A percentile compares a stretch with the other conserved stretches of the same genome.
These are phyloP conservation scores for Cephus runcator DNA, from an alignment of 2,888 invertebrate species.

Conservation along the genomic window DNA sequence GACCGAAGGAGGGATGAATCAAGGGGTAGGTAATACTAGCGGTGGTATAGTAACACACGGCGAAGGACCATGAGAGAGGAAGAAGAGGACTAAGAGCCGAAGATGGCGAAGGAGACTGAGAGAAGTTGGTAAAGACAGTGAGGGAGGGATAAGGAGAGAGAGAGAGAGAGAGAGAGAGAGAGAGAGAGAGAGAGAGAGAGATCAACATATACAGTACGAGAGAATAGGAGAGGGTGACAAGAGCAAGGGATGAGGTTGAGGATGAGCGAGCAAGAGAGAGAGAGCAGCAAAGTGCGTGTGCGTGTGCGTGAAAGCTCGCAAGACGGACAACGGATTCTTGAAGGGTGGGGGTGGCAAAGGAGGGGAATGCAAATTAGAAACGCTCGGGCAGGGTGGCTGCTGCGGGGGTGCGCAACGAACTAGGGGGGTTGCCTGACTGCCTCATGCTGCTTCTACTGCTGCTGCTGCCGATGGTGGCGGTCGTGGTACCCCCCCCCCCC, in stretches of 20 bases:
- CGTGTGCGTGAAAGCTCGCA: slow-evolving; percentile 56
- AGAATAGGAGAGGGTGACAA: neutral
- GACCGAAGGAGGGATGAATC: neutral
- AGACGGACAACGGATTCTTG: slow-evolving; percentile 56
- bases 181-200: too few relatives aligned
- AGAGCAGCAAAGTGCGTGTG: slow-evolving; percentile 10
- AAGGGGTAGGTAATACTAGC: slow-evolving; percentile 4
- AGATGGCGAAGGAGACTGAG: slow-evolving; percentile 6
- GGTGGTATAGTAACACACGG: slow-evolving; percentile 11
- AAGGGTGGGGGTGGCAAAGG: slow-evolving; percentile 53
- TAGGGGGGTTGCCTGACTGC: slow-evolving; percentile 10
- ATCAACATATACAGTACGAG: neutral
- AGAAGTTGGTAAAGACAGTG: slow-evolving; percentile 3
- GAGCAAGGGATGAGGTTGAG: neutral
- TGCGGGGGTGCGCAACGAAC: slow-evolving; percentile 24
- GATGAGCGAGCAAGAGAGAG: neutral
- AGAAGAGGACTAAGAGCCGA: slow-evolving; percentile 6
- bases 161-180: neutral
- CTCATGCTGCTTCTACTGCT: neutral
- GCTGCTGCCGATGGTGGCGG: neutral
- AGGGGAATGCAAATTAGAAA: slow-evolving; percentile 66
- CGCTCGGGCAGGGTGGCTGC: slow-evolving; percentile 56
- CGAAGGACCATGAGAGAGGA: slow-evolving; percentile 10
- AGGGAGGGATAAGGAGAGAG: slow-evolving; percentile 7
- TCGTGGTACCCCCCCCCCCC: neutral